These are phyloP conservation scores for Parasteatoda tepidariorum DNA, from an alignment of 1,140 invertebrate genomes.

Conservation along the genomic window DNA sequence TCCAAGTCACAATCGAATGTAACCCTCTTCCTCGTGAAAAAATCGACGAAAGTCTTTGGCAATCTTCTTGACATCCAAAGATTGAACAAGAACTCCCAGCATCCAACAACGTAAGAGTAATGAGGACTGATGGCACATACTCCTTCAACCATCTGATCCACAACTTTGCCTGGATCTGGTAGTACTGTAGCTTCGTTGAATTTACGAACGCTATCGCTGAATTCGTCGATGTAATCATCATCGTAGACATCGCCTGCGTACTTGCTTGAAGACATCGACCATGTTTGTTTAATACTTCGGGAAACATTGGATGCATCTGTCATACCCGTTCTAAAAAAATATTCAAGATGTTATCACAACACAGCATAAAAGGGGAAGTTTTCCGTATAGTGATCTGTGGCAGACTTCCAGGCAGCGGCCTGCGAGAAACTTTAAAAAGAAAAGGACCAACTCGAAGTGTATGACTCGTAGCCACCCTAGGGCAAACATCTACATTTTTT, in stretches of 20 bases:
- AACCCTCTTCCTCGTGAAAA: background rate
- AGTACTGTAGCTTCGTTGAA: slow-evolving; percentile 25
- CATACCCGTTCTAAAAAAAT: slow-evolving; percentile 38
- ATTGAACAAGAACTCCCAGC: background rate
- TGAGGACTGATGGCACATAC: slow-evolving; percentile 32
- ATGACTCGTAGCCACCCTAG: too few relatives aligned
- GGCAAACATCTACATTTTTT: too few relatives aligned
- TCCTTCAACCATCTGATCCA: slow-evolving; percentile 21
- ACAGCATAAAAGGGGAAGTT: too few relatives aligned
- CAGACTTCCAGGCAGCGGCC: too few relatives aligned
- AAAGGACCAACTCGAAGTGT: too few relatives aligned
- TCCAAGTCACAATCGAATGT: slow-evolving; percentile 40
- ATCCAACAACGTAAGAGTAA: slow-evolving; percentile 35
- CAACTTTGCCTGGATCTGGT: background rate
- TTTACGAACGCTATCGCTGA: background rate
- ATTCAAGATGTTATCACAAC: too few relatives aligned
- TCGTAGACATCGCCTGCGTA: slow-evolving; percentile 6
- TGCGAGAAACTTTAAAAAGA: too few relatives aligned
- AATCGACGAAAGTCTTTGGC: slow-evolving; percentile 16
- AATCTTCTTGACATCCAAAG: background rate
- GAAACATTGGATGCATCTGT: slow-evolving; percentile 5
- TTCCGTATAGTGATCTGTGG: too few relatives aligned
- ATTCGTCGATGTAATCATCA: slow-evolving; percentile 9
- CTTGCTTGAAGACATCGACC: background rate
- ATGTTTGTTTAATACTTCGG: slow-evolving; percentile 10